Conservation (phyloP, 2,888 invertebrate species). For the Zeuzera pyrina region DNA sequence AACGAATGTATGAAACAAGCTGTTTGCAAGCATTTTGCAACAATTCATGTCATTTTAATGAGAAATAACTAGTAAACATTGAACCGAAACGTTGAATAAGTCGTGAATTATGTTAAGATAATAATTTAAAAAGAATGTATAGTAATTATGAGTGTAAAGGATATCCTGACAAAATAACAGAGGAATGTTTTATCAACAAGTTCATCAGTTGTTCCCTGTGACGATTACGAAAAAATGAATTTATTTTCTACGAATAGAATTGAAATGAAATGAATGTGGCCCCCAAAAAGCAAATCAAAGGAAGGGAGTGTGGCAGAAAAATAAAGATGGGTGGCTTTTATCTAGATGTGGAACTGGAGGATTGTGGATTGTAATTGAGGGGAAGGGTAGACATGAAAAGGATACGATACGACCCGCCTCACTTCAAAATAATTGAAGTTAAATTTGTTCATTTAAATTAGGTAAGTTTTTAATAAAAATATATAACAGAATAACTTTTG, state of each 20-base stretch:
- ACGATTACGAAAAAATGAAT: constrained; percentile 55
- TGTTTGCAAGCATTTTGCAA: too few relatives aligned
- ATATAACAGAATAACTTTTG: too few relatives aligned
- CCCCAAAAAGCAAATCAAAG: constrained; percentile 47
- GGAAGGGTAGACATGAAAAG: constrained; percentile 65
- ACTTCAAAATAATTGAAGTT: constrained; percentile 71
- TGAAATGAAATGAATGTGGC: constrained; percentile 59
- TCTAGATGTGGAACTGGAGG: constrained; percentile 64
- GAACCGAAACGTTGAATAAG: too few relatives aligned
- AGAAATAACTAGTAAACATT: too few relatives aligned
- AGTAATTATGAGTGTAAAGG: constrained; percentile 7
- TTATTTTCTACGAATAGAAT: constrained; percentile 61
- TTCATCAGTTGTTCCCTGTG: constrained; percentile 51
- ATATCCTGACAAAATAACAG: constrained; percentile 25
- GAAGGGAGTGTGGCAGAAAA: constrained; percentile 44
- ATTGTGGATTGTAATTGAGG: constrained; percentile 62
- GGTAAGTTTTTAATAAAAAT: too few relatives aligned
- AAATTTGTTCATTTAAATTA: constrained; percentile 69
- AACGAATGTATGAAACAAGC: too few relatives aligned
- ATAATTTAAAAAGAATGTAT: constrained; percentile 11
- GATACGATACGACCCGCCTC: constrained; percentile 56
- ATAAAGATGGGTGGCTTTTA: constrained; percentile 61
- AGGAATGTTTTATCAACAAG: constrained; percentile 47
- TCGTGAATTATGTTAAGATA: constrained; percentile 6
- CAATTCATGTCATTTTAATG: too few relatives aligned